Percentiles rank a stretch among this genome's conserved stretches.
These are phyloP conservation scores for Chiropotes sagulatus DNA, from an alignment of 2,797 vertebrate genomes.

Conservation along the genomic window DNA sequence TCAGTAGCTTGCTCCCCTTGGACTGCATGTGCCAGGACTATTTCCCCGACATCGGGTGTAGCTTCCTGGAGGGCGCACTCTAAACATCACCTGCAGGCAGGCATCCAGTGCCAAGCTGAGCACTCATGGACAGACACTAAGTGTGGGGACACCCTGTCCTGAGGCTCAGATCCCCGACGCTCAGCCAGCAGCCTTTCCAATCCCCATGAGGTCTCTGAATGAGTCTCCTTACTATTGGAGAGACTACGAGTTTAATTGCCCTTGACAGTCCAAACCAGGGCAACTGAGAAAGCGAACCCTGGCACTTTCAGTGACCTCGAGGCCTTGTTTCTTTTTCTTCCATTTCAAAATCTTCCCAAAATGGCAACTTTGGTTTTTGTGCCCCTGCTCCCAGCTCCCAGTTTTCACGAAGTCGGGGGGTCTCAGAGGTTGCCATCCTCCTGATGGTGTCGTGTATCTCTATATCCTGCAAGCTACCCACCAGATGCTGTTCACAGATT, in stretches of 20 bases:
- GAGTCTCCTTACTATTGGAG: not conserved
- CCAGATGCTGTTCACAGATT: not conserved
- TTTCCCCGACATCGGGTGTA: fast-evolving
- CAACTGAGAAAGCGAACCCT: not conserved
- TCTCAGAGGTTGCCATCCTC: not conserved
- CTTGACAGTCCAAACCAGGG: not conserved
- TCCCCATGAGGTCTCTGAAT: not conserved
- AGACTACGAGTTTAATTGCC: not conserved
- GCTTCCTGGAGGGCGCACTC: not conserved
- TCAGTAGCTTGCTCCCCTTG: not conserved
- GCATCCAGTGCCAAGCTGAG: not conserved
- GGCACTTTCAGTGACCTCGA: not conserved
- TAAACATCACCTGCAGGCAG: not conserved
- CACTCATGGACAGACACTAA: not conserved
- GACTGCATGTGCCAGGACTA: not conserved
- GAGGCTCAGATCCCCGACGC: not conserved
- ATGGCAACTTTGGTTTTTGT: not conserved
- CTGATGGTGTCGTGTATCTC: not conserved
- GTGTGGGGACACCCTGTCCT: not conserved
- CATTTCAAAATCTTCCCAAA: not conserved
- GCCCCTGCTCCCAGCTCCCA: not conserved
- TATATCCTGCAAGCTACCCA: not conserved
- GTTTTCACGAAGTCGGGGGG: not conserved
- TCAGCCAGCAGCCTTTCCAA: not conserved
- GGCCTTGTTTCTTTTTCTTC: not conserved